Evolutionary conservation across 2,888 invertebrate genomes (phyloP).

Genomic region (Belgica antarctica): DNA sequence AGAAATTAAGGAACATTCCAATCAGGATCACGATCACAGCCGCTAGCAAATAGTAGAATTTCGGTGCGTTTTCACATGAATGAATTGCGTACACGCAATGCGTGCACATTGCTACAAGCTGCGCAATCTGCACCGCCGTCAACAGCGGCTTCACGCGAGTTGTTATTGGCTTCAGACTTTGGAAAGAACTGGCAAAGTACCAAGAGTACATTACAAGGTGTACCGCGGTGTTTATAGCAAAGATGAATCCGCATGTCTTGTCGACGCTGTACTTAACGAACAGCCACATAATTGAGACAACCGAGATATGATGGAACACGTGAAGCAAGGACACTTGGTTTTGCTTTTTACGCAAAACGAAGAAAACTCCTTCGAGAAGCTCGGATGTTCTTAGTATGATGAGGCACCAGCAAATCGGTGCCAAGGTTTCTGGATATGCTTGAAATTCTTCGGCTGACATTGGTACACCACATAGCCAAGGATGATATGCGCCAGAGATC

Average conservation of each 20-base stretch:
- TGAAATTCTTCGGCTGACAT: no score
- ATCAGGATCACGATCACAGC: neutral
- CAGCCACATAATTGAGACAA: slow-evolving; percentile 3
- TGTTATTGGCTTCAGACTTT: neutral
- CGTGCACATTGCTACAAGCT: neutral
- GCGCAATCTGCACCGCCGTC: neutral
- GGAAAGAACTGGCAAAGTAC: slow-evolving; percentile 23
- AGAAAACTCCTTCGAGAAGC: slow-evolving; percentile 19
- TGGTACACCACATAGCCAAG: no score
- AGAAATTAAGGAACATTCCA: slow-evolving; percentile 20
- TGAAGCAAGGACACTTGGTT: slow-evolving; percentile 12
- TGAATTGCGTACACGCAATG: neutral
- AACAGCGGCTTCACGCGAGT: neutral
- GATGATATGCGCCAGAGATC: no score
- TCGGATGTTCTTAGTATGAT: neutral
- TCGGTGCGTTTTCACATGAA: neutral
- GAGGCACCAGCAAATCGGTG: neutral
- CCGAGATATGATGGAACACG: slow-evolving; percentile 26
- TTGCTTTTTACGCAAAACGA: slow-evolving; percentile 16
- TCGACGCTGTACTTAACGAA: neutral
- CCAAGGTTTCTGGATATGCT: no score
- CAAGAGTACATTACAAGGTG: slow-evolving; percentile 25
- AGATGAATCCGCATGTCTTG: neutral
- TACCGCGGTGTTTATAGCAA: slow-evolving; percentile 3
- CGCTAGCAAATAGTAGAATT: neutral